Evolutionary conservation across 2,113 vertebrate genomes (phyloP).

Genomic region (Conger conger): DNA sequence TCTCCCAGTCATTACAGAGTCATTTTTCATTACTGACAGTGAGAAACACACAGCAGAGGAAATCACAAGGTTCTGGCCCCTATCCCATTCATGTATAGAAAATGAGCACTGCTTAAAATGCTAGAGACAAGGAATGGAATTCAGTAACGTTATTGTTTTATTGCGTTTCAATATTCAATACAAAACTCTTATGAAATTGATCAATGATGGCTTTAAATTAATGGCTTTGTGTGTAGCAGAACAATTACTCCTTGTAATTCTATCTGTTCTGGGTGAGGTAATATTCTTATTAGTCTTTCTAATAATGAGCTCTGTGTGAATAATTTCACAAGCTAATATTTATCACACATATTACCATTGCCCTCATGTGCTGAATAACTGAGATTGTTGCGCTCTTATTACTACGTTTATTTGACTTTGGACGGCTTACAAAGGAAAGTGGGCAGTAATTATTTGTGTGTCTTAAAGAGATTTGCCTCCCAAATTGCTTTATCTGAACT

Average conservation of each 20-base stretch:
- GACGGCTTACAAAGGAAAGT: neutral
- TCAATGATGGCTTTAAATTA: neutral
- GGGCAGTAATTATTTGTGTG: neutral
- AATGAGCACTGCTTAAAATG: neutral
- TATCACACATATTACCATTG: neutral
- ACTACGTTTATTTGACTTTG: neutral
- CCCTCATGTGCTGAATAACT: neutral
- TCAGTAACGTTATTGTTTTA: neutral
- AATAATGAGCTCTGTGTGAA: neutral
- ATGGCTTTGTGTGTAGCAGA: neutral
- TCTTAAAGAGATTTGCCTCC: neutral
- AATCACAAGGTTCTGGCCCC: constrained; percentile 4
- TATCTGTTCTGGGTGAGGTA: neutral
- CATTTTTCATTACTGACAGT: constrained; percentile 5
- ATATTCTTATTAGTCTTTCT: neutral
- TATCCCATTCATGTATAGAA: neutral
- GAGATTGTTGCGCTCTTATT: neutral
- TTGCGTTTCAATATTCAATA: neutral
- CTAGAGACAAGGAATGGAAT: neutral
- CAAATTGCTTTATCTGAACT: neutral
- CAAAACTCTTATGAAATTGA: neutral
- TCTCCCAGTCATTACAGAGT: neutral
- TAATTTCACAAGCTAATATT: neutral
- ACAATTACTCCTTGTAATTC: neutral
- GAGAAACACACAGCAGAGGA: neutral